phyloP scores from a whole-genome alignment of 2,888 invertebrate genomes.

The Acleris emargana region DNA sequence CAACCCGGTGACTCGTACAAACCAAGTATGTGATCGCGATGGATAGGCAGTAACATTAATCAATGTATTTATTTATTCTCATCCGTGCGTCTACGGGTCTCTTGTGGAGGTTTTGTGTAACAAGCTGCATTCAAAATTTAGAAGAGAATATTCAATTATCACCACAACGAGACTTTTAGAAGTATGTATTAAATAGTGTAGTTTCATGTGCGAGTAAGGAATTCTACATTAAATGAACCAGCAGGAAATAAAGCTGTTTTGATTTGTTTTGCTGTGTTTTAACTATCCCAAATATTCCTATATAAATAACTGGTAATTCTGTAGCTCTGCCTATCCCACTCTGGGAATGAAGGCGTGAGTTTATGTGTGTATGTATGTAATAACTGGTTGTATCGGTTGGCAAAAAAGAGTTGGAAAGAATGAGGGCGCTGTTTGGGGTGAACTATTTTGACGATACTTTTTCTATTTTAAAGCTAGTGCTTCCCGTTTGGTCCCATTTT shows the following conservation, averaged over 20 bases:
- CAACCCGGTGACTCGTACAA: conserved; percentile 30
- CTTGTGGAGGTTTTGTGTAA: conserved; percentile 51
- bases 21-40: conserved; percentile 27
- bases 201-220: conserved; percentile 69
- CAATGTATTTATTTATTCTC: conserved; percentile 40
- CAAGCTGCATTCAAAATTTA: conserved; percentile 21
- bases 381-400: too few species aligned
- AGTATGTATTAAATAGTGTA: conserved; percentile 55
- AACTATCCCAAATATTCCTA: conserved; percentile 41
- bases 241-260: conserved; percentile 81
- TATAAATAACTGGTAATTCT: too few species aligned
- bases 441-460: too few species aligned
- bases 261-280: conserved; percentile 73
- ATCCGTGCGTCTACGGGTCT: conserved; percentile 47
- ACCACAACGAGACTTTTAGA: conserved; percentile 47
- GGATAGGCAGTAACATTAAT: conserved; percentile 50
- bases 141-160: conserved; percentile 16
- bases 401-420: too few species aligned
- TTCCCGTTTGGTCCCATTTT: too few species aligned
- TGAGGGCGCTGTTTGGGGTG: too few species aligned
- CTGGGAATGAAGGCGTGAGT: too few species aligned
- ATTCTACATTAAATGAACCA: conserved; percentile 69
- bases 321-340: too few species aligned
- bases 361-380: too few species aligned
- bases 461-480: too few species aligned